phyloP scores from a whole-genome alignment of 2,797 vertebrate species.

The Denticeps clupeoides region DNA sequence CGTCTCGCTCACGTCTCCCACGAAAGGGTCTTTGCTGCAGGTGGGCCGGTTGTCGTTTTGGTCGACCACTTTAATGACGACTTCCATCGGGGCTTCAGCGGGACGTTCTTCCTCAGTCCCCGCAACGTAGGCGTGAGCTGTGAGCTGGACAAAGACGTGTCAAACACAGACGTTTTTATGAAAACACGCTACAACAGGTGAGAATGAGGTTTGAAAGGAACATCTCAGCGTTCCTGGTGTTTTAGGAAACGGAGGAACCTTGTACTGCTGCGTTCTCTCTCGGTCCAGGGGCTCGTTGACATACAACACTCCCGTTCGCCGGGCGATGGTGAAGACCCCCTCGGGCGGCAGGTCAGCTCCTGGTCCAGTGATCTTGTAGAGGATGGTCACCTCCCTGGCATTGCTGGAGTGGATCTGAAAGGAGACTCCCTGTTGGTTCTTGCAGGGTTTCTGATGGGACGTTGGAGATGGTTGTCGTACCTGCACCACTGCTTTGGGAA shows the following conservation, averaged over 20 bases:
- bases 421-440: not conserved
- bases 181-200: not conserved
- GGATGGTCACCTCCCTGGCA: conserved; percentile 41
- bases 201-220: not conserved
- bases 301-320: conserved; percentile 52
- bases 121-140: conserved; percentile 32
- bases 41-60: conserved; percentile 67
- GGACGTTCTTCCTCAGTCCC: not conserved
- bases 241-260: not conserved
- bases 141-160: not conserved
- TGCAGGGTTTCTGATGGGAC: not conserved
- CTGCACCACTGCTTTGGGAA: conserved; percentile 12
- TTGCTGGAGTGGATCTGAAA: conserved; percentile 61
- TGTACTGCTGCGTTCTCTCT: not conserved
- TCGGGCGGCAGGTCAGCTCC: conserved; percentile 59
- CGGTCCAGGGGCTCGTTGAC: conserved; percentile 43
- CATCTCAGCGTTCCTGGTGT: not conserved
- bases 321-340: conserved; percentile 56
- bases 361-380: conserved; percentile 72
- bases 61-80: conserved; percentile 56
- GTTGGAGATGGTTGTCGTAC: not conserved
- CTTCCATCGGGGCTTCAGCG: conserved; percentile 62
- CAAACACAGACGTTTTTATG: not conserved
- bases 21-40: conserved; percentile 52
- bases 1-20: conserved; percentile 50